Percentiles rank a stretch among this genome's conserved stretches.
Evolutionary conservation across 1,140 invertebrate genomes (phyloP).

Genomic region (Drosophila willistoni): DNA sequence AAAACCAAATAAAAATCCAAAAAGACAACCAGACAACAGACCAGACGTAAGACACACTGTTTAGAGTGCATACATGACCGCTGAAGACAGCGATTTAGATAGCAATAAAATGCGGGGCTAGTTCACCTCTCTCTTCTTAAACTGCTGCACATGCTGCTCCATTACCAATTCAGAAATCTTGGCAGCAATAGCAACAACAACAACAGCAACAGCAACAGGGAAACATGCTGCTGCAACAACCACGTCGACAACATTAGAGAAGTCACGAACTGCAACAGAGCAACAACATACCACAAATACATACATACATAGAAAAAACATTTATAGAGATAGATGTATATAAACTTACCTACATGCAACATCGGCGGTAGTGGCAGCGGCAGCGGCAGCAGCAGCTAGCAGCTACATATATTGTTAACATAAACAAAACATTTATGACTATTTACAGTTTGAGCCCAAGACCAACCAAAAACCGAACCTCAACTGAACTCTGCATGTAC

Average conservation of each 20-base stretch:
- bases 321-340: background rate
- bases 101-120: slow-evolving; percentile 75
- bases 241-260: slow-evolving; percentile 77
- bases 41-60: background rate
- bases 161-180: slow-evolving; percentile 81
- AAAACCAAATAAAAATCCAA: slow-evolving; percentile 73
- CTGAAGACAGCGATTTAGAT: slow-evolving; percentile 70
- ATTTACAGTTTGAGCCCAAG: slow-evolving; percentile 75
- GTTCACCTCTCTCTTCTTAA: slow-evolving; percentile 62
- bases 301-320: background rate
- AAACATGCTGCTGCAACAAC: slow-evolving; percentile 70
- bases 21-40: slow-evolving; percentile 5
- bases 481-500: slow-evolving; percentile 50
- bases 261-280: slow-evolving; percentile 70
- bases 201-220: slow-evolving; percentile 50
- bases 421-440: slow-evolving; percentile 82
- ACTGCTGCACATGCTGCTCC: slow-evolving; percentile 74
- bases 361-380: slow-evolving; percentile 49
- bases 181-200: slow-evolving; percentile 22
- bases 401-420: slow-evolving; percentile 67
- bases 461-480: slow-evolving; percentile 32
- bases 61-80: slow-evolving; percentile 61
- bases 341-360: slow-evolving; percentile 26
- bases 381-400: background rate
- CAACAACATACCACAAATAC: slow-evolving; percentile 38